Evolutionary conservation across 2,888 invertebrate genomes (phyloP), one percentile per base, ranked within the genome.

Genomic region (Rhimphoctona megacephalus): DNA sequence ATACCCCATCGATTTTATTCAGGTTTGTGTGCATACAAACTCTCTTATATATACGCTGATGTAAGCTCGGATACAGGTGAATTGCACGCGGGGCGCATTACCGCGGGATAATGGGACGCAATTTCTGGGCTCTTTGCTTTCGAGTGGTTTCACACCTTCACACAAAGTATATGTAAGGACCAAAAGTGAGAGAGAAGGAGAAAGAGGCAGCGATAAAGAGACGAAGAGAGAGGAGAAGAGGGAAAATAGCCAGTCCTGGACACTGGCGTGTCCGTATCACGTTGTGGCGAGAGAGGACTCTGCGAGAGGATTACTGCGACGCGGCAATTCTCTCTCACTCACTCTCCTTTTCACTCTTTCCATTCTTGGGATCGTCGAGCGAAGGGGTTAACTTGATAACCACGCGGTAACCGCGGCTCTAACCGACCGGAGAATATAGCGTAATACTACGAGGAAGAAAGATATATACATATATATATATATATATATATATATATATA

Each of bases 331-430:
- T 81, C 79, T 79, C 49, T 81, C 54, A 39, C 73, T 74, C 83
- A 85, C 82, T 87, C 86, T 86, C 85, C 43, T 88, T 80, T 78
- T 39, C 43, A 30, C 81, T 74, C 36, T 73, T 76, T 30, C 77
- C 52, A 43, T 83, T 81, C 84, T 79, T 67, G 80, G 87, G 85
- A 90, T 89, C 91, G 92, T 92, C 81, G 85, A 92, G 92, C 93
- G 92, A 94, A 93, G 93, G 88, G 94, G 94, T 94, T 94, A 93
- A 93, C 92, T 92, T 93, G 93, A 93, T 93, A 93, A 93, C 93
- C 93, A 93, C 91, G 92, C 90, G 92, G 93, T 91, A 92, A 92
- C 93, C 92, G 91, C 92, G 92, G 89, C 85, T 89, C 87, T 89
- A 87, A 88, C 87, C 89, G 84, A 87, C 83, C 88, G 88, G 69